Evolutionary conservation across 2,888 invertebrate species (phyloP).

Genomic region (Thera obeliscata): DNA sequence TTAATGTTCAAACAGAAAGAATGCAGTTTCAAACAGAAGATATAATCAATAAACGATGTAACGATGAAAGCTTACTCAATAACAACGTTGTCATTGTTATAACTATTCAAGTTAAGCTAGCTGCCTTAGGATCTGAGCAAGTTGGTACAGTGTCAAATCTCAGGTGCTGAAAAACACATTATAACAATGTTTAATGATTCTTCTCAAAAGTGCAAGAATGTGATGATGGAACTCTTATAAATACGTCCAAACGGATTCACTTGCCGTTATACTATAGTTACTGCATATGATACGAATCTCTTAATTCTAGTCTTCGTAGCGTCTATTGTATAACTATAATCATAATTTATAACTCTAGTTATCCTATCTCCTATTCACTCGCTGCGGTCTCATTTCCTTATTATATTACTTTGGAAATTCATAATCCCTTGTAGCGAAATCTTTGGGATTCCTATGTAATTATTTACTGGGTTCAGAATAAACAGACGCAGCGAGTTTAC

Average conservation of each 20-base stretch:
- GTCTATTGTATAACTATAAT: constrained; percentile 55
- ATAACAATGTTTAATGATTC: constrained; percentile 16
- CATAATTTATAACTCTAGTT: constrained; percentile 60
- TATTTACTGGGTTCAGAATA: constrained; percentile 19
- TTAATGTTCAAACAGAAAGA: neutral
- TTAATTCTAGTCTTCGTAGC: constrained; percentile 69
- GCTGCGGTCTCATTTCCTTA: constrained; percentile 35
- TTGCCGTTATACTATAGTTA: constrained; percentile 41
- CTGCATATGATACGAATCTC: constrained; percentile 43
- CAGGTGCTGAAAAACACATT: neutral
- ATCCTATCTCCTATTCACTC: constrained; percentile 45
- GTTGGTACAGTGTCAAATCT: neutral
- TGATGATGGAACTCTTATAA: constrained; percentile 35
- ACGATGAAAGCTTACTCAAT: neutral
- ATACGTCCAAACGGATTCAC: constrained; percentile 45
- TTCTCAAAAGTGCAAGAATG: constrained; percentile 8
- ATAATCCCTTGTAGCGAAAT: constrained; percentile 8
- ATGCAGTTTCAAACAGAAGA: neutral
- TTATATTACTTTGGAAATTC: constrained; percentile 7
- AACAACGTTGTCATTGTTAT: neutral
- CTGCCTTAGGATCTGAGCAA: neutral
- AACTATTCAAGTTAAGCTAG: too few species aligned
- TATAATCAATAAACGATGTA: neutral
- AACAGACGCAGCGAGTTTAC: constrained; percentile 33
- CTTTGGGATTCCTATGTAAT: neutral